A percentile compares a stretch with the other conserved stretches of the same genome.
Evolutionary conservation across 2,113 vertebrate species (phyloP).

Genomic region (Copsychus sechellarum): DNA sequence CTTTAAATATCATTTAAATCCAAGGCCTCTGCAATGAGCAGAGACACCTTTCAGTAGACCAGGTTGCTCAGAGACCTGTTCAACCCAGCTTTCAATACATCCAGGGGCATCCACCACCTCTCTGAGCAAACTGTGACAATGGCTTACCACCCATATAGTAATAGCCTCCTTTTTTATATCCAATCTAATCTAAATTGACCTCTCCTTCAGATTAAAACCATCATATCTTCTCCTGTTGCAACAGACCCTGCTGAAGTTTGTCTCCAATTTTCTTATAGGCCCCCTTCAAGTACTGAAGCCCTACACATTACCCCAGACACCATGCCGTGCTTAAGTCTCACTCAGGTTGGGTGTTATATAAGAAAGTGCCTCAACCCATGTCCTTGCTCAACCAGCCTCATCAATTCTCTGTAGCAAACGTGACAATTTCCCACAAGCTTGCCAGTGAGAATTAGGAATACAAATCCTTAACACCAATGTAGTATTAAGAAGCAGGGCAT

Average conservation of each 20-base stretch:
- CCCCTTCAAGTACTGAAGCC: neutral
- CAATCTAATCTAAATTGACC: neutral
- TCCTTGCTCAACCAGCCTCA: neutral
- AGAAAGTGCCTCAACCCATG: fast-evolving
- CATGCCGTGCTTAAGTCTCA: neutral
- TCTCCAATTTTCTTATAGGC: neutral
- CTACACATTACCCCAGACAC: neutral
- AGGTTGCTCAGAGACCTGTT: neutral
- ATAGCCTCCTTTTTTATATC: neutral
- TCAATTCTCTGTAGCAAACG: neutral
- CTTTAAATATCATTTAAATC: neutral
- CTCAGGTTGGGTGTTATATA: neutral
- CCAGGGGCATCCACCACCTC: neutral
- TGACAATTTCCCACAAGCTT: neutral
- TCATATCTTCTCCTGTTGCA: neutral
- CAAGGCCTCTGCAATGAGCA: neutral
- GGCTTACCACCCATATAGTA: neutral
- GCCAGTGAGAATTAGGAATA: neutral
- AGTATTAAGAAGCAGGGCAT: neutral
- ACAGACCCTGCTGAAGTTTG: neutral
- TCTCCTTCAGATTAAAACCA: neutral
- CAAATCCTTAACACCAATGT: neutral
- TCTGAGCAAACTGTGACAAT: neutral
- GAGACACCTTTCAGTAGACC: neutral
- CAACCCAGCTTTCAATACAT: neutral